A percentile compares a stretch with the other conserved stretches of the same genome.
Evolutionary conservation across 1,140 invertebrate species (phyloP).

Genomic region (Drosophila cardini): DNA sequence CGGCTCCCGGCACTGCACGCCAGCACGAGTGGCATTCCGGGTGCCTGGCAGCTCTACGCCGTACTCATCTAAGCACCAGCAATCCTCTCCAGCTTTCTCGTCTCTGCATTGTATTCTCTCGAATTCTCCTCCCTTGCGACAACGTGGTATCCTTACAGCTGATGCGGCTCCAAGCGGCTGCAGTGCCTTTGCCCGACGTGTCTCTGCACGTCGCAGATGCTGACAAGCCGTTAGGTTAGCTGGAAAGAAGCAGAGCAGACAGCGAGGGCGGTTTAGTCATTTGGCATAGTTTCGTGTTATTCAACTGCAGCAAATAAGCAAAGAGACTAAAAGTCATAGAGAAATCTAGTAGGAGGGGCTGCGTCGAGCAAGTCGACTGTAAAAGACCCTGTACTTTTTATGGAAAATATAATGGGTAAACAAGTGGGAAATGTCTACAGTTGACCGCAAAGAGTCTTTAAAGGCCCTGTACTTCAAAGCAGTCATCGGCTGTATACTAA

Average conservation of each 20-base stretch:
- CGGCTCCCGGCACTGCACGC: conserved; percentile 90
- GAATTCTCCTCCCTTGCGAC: conserved; percentile 89
- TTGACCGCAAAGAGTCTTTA: too few relatives aligned
- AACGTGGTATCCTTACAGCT: conserved; percentile 88
- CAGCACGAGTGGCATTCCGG: conserved; percentile 87
- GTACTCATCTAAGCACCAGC: conserved; percentile 92
- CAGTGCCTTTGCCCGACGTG: conserved; percentile 87
- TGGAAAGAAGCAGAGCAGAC: conserved; percentile 55
- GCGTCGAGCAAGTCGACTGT: too few relatives aligned
- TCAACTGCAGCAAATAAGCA: conserved; percentile 47
- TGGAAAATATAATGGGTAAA: too few relatives aligned
- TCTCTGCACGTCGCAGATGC: conserved; percentile 87
- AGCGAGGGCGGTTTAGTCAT: conserved; percentile 7
- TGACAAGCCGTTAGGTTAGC: conserved; percentile 88
- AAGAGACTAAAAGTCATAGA: background rate
- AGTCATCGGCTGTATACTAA: too few relatives aligned
- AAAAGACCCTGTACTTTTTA: too few relatives aligned
- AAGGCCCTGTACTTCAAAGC: too few relatives aligned
- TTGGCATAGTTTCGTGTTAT: conserved; percentile 75
- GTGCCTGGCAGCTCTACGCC: conserved; percentile 92
- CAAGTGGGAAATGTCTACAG: too few relatives aligned
- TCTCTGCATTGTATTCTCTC: conserved; percentile 91
- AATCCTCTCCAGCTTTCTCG: conserved; percentile 87
- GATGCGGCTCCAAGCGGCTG: conserved; percentile 73
- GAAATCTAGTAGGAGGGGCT: background rate